Conservation (phyloP, 2,888 invertebrate species). For the Pristionchus maxplancki region DNA sequence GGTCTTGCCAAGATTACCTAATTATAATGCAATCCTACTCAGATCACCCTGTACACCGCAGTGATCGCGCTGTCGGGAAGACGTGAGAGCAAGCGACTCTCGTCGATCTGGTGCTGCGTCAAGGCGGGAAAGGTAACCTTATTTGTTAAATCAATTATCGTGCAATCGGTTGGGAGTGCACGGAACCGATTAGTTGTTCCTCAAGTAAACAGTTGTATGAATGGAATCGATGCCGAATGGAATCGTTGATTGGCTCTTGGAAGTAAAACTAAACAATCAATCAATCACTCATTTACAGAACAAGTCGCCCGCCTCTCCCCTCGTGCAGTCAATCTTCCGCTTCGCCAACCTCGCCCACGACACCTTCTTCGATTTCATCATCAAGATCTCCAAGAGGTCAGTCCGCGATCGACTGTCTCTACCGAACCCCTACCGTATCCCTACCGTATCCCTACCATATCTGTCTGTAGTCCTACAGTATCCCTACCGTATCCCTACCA, state of each 20-base stretch:
- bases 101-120: slow-evolving; percentile 27
- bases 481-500: not conserved
- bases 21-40: too few species aligned
- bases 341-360: slow-evolving; percentile 21
- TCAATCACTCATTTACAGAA: not conserved
- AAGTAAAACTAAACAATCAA: not conserved
- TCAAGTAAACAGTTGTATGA: not conserved
- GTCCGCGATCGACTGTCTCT: not conserved
- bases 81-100: slow-evolving; percentile 12
- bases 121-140: slow-evolving; percentile 15
- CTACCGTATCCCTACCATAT: not conserved
- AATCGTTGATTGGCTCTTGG: too few species aligned
- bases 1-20: not conserved
- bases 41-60: slow-evolving; percentile 44
- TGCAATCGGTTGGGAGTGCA: too few species aligned
- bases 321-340: not conserved
- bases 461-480: not conserved
- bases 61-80: slow-evolving; percentile 34
- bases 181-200: too few species aligned
- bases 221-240: too few species aligned
- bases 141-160: too few species aligned
- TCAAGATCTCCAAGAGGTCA: slow-evolving; percentile 42
- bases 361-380: slow-evolving; percentile 39
- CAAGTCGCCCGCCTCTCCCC: not conserved
- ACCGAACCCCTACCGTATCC: not conserved